These are phyloP conservation scores for Conops quadrifasciatus DNA, from an alignment of 2,888 invertebrate genomes.

Conservation along the genomic window DNA sequence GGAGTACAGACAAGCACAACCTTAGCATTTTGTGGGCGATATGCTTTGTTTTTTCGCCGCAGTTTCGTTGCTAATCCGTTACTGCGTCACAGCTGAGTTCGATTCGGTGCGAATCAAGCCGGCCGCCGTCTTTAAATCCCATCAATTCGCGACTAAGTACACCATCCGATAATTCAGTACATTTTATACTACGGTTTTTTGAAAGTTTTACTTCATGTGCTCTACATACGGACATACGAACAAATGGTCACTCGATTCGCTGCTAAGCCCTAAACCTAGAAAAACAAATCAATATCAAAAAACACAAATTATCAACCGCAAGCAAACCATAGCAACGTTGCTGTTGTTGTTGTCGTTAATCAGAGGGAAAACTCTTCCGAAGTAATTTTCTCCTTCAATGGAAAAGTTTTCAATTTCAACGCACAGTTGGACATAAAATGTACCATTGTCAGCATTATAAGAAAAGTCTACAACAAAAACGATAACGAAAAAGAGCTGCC, in stretches of 20 bases:
- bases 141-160: conserved; percentile 52
- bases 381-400: conserved; percentile 60
- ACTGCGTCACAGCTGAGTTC: too few relatives aligned
- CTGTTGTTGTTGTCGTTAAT: background rate
- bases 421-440: conserved; percentile 51
- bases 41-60: too few relatives aligned
- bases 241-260: background rate
- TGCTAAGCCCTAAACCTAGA: background rate
- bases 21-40: background rate
- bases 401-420: conserved; percentile 58
- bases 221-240: conserved; percentile 31
- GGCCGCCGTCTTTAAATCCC: conserved; percentile 33
- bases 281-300: conserved; percentile 46
- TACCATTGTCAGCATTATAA: background rate
- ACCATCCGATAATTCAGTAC: conserved; percentile 47
- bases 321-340: background rate
- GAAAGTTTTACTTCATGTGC: conserved; percentile 2
- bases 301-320: conserved; percentile 25
- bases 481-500: background rate
- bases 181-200: conserved; percentile 49
- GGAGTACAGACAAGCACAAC: background rate
- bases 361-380: conserved; percentile 14
- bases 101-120: background rate
- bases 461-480: background rate
- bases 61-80: too few relatives aligned